Evolutionary conservation across 1,140 invertebrate species (phyloP).

Genomic region (Trichoplusia ni): DNA sequence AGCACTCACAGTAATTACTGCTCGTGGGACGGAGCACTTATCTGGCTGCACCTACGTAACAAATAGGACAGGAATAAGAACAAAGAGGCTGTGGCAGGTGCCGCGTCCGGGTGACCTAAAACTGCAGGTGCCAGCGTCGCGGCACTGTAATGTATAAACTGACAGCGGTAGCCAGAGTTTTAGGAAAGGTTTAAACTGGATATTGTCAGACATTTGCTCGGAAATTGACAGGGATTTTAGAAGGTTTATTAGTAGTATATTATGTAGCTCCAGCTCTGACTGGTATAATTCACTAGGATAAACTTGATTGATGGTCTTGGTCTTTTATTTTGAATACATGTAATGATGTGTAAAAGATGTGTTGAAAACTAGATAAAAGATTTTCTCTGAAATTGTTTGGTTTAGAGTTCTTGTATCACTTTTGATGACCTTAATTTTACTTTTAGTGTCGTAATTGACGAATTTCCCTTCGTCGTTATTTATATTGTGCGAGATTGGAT

Average conservation of each 20-base stretch:
- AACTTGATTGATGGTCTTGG: no score
- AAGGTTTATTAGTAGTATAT: no score
- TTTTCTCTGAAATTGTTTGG: no score
- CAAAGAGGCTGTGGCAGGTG: slow-evolving; percentile 45
- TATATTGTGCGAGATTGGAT: slow-evolving; percentile 19
- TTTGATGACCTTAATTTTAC: no score
- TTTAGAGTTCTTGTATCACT: no score
- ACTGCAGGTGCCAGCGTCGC: slow-evolving; percentile 63
- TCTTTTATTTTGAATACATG: no score
- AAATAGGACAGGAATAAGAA: slow-evolving; percentile 30
- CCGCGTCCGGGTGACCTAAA: slow-evolving; percentile 66
- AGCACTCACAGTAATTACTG: not conserved
- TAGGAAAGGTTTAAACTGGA: not conserved
- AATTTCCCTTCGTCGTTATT: slow-evolving; percentile 1
- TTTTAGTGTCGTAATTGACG: not conserved
- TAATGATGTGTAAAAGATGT: no score
- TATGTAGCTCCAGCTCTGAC: no score
- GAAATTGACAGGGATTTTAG: no score
- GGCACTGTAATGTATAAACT: slow-evolving; percentile 22
- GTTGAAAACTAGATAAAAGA: no score
- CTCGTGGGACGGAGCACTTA: slow-evolving; percentile 8
- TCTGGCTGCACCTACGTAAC: slow-evolving; percentile 22
- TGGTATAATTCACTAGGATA: no score
- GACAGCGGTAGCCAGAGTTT: slow-evolving; percentile 4
- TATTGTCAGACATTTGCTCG: no score